These are phyloP conservation scores for Drosophila birchii DNA, from an alignment of 2,888 invertebrate genomes.

Conservation along the genomic window DNA sequence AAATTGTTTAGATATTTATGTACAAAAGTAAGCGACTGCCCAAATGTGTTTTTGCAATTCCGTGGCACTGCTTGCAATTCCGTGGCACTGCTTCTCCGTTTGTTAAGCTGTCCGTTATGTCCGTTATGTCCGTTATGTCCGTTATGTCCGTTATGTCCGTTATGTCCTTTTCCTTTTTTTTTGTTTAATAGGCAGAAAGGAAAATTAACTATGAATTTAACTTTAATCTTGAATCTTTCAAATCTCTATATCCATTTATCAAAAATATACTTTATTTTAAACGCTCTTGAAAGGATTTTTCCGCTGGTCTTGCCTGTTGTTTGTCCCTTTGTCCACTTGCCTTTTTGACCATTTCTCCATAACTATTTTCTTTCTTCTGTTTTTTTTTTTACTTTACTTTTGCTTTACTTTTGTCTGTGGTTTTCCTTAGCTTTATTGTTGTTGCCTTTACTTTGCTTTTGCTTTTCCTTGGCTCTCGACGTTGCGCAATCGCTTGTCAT, in stretches of 20 bases:
- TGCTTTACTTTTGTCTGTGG: slow-evolving; percentile 8
- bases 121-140: neutral
- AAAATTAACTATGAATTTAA: no score
- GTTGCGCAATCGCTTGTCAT: slow-evolving; percentile 68
- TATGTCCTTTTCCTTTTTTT: neutral
- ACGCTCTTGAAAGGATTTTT: neutral
- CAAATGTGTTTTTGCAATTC: slow-evolving; percentile 9
- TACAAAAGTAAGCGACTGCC: neutral
- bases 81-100: neutral
- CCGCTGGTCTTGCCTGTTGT: neutral
- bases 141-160: neutral
- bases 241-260: no score
- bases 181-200: no score
- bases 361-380: neutral
- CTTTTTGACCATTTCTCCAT: neutral
- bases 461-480: slow-evolving; percentile 23
- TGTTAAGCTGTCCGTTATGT: neutral
- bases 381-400: neutral
- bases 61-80: slow-evolving; percentile 2
- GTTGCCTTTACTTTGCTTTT: slow-evolving; percentile 57
- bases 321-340: neutral
- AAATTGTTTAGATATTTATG: neutral
- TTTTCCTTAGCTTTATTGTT: slow-evolving; percentile 4
- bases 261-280: neutral
- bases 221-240: no score